Conservation (phyloP, 1,140 invertebrate genomes). For the Platyura marginata region DNA sequence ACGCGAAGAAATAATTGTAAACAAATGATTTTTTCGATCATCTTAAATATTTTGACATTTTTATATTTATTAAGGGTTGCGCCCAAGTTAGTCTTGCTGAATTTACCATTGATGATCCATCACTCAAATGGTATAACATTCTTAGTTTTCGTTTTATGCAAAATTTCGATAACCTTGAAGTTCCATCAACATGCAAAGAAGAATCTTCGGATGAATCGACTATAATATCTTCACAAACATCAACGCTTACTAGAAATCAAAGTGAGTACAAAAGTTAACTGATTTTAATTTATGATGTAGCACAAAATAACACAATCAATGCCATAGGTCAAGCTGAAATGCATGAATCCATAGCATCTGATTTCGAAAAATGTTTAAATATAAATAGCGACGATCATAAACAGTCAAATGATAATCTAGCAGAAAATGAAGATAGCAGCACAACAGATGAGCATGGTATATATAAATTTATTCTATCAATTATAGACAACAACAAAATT, state of each 20-base stretch:
- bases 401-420: conserved; percentile 37
- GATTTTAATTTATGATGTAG: too few species aligned
- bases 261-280: too few species aligned
- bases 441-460: conserved; percentile 18
- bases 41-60: neutral
- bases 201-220: conserved; percentile 94
- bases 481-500: too few species aligned
- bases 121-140: conserved; percentile 88
- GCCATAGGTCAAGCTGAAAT: conserved; percentile 28
- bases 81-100: conserved; percentile 90
- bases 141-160: conserved; percentile 73
- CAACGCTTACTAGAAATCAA: conserved; percentile 85
- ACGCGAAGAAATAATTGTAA: conserved; percentile 68
- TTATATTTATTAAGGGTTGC: conserved; percentile 50
- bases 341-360: conserved; percentile 34
- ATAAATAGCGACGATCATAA: conserved; percentile 30
- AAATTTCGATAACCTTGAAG: conserved; percentile 29
- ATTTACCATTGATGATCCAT: conserved; percentile 65
- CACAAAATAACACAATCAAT: too few species aligned
- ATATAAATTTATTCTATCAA: too few species aligned
- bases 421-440: conserved; percentile 27
- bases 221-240: conserved; percentile 89
- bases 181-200: conserved; percentile 35
- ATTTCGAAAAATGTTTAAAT: conserved; percentile 36
- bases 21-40: conserved; percentile 13